Percentiles rank a stretch among this genome's conserved stretches.
Conservation (phyloP, 2,888 invertebrate genomes). For the Prosapia bicincta region DNA sequence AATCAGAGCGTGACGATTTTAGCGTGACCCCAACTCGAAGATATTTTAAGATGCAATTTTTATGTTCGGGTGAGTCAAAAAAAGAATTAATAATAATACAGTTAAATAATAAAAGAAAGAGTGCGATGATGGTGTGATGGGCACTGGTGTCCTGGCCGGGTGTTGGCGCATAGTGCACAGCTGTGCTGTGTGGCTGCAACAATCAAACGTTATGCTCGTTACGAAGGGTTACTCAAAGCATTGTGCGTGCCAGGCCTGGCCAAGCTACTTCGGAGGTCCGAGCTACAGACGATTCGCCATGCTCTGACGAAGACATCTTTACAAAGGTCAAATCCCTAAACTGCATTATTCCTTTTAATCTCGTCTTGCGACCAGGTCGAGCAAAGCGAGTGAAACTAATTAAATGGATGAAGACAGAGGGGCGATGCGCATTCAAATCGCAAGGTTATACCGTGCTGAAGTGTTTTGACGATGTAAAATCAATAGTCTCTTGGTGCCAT, state of each 20-base stretch:
- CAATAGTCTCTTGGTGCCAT: too few species aligned
- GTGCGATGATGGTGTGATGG: too few species aligned
- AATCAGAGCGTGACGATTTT: too few species aligned
- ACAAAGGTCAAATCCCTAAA: neutral
- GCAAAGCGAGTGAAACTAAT: neutral
- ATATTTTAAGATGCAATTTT: too few species aligned
- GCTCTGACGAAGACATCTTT: neutral
- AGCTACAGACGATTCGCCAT: neutral
- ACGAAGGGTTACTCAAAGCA: neutral
- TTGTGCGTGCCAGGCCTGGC: neutral
- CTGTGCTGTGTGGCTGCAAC: neutral
- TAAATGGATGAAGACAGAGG: neutral
- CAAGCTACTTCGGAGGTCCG: neutral
- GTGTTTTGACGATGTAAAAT: too few species aligned
- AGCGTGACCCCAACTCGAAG: too few species aligned
- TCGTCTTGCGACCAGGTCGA: neutral
- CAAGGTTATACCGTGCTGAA: too few species aligned
- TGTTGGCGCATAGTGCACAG: neutral
- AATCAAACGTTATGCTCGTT: neutral
- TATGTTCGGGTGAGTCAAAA: too few species aligned
- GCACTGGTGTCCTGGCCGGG: neutral
- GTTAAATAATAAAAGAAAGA: too few species aligned
- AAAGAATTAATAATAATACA: too few species aligned
- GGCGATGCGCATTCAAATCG: too few species aligned
- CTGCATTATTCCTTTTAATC: neutral